phyloP scores from a whole-genome alignment of 1,140 invertebrate genomes.

The Tetramorium simillimum region DNA sequence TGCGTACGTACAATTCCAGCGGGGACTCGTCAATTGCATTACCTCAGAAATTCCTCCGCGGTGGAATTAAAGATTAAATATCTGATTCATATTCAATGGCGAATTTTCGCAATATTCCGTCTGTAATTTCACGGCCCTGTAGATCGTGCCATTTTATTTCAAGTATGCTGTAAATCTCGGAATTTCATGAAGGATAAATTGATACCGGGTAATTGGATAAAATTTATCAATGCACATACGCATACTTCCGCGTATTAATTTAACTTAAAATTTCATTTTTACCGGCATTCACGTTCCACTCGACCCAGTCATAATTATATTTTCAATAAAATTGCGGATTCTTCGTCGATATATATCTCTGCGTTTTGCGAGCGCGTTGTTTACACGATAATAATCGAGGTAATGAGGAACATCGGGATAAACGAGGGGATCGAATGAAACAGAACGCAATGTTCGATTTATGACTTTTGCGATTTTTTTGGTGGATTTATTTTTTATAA shows the following conservation, averaged over 20 bases:
- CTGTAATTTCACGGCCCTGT: not conserved
- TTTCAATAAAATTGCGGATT: not conserved
- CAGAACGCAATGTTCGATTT: slow-evolving; percentile 11
- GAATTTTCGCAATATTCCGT: not conserved
- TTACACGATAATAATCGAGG: not conserved
- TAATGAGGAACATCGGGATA: not conserved
- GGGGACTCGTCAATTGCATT: slow-evolving; percentile 36
- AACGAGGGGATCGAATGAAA: not conserved
- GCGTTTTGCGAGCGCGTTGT: not conserved
- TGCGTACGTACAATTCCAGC: slow-evolving; percentile 17
- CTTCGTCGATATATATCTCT: not conserved
- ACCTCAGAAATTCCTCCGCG: slow-evolving; percentile 13
- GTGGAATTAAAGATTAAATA: slow-evolving; percentile 35
- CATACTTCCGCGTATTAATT: not conserved
- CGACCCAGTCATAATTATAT: not conserved
- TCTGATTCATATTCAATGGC: slow-evolving; percentile 21
- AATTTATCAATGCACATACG: not conserved
- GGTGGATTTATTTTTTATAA: slow-evolving; percentile 77
- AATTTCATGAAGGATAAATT: not conserved
- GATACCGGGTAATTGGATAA: slow-evolving; percentile 29
- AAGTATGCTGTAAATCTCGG: slow-evolving; percentile 12
- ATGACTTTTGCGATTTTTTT: slow-evolving; percentile 77
- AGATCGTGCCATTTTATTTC: not conserved
- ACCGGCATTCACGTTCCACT: not conserved
- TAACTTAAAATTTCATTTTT: slow-evolving; percentile 1